Evolutionary conservation across 2,888 invertebrate species (phyloP).

Genomic region (Acrobeloides nanus): DNA sequence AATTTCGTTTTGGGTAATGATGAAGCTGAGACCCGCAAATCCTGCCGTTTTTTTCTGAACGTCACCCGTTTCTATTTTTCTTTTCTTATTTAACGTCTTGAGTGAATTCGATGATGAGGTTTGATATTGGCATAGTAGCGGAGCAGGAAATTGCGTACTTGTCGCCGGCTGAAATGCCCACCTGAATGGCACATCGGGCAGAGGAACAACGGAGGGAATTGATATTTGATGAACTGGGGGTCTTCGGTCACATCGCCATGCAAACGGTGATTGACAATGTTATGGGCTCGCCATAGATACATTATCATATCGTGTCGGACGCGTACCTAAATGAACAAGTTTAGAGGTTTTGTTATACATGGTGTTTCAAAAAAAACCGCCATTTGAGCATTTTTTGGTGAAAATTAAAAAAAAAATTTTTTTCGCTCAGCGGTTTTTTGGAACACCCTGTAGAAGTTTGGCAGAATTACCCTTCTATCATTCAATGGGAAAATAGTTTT

Average conservation of each 20-base stretch:
- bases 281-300: conserved; percentile 75
- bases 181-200: conserved; percentile 52
- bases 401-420: too few species aligned
- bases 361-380: too few species aligned
- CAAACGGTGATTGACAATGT: conserved; percentile 78
- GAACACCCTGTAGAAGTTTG: too few species aligned
- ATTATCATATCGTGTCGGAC: conserved; percentile 50
- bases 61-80: too few species aligned
- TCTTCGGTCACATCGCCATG: conserved; percentile 81
- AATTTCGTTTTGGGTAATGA: too few species aligned
- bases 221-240: conserved; percentile 76
- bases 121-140: conserved; percentile 50
- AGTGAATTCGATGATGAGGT: conserved; percentile 31
- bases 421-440: too few species aligned
- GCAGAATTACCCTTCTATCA: conserved; percentile 43
- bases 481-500: conserved; percentile 55
- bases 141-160: conserved; percentile 51
- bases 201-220: conserved; percentile 67
- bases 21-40: too few species aligned
- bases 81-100: too few species aligned
- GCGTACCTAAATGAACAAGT: conserved; percentile 26
- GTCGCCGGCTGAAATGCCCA: conserved; percentile 50
- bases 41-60: too few species aligned
- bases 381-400: too few species aligned
- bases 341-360: neutral